Base-by-base conservation (phyloP, 2,113 vertebrate species). In the Lontra canadensis region DNA sequence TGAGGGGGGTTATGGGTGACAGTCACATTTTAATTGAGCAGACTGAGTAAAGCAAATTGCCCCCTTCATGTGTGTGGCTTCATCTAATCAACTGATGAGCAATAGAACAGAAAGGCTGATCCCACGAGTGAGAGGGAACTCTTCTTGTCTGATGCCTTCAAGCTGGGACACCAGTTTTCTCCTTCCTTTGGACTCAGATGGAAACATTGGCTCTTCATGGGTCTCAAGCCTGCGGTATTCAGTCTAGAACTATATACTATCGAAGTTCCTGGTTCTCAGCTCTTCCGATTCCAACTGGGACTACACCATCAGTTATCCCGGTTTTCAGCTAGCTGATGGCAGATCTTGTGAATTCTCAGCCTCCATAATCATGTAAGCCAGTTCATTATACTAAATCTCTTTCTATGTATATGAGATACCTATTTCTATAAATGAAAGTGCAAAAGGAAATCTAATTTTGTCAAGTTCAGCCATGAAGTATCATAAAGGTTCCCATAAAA, bases 371-470 rank as follows among this genome's bases (percentile, higher is more conserved):
- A 26, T 26, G 25, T 29, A 21, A 36, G 49, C 34, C 29, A 76
- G 84, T 52, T 57, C 29, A 25, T 29, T 36, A 76, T 42, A 57
- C 39, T 65, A 65, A 67, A 67, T 73, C 6, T 39, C 39, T 86
- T 47, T 65, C 15, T 29, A 39, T 59, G 15, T 47, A 42, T 42
- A 74, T 74, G 25, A 74, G 71, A 74, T 73, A 42, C 25, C 39
- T 74, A 74, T 42, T 13, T 74, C 23, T 42, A 42, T 74, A 74
- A 42, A 74, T 42, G 13, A 74, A 74, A 74, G 12, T 42, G 15
- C 17, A 29, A 90, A 95, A 81, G 39, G 31, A 78, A 71, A 78
- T 83, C 47, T 81, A 21, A 86, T 91, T 88, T 94, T 91, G 20
- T 94, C n/a, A 83, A 82, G 67, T 71, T 94, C 59, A 83, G 7